Conservation (phyloP, 2,113 vertebrate species). For the Neofelis nebulosa region DNA sequence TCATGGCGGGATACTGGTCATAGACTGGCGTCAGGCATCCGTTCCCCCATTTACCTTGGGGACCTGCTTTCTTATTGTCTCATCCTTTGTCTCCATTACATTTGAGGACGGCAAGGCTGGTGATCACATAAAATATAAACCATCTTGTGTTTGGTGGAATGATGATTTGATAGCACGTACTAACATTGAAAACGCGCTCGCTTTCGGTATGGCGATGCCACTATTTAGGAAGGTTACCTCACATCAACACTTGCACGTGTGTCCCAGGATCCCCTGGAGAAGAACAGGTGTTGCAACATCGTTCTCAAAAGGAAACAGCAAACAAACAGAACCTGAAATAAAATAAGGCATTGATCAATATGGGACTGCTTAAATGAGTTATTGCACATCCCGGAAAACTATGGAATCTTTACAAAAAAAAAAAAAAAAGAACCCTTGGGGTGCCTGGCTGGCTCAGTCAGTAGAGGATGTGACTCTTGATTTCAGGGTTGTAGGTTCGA, state of each 20-base stretch:
- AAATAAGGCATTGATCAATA: background rate
- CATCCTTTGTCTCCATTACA: background rate
- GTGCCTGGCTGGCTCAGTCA: too few relatives aligned
- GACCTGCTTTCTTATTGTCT: background rate
- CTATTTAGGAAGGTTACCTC: background rate
- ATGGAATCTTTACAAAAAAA: background rate
- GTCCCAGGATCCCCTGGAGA: background rate
- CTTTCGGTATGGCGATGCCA: background rate
- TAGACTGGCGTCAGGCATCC: background rate
- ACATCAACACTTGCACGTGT: background rate
- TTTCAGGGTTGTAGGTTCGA: too few relatives aligned
- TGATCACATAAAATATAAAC: background rate
- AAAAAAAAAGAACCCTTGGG: too few relatives aligned
- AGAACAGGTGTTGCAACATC: background rate
- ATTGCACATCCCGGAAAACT: background rate
- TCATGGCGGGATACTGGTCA: background rate
- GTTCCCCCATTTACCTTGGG: background rate
- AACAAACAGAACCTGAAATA: background rate
- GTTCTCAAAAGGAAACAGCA: background rate
- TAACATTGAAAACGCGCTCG: background rate
- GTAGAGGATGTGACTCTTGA: too few relatives aligned
- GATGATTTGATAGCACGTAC: background rate
- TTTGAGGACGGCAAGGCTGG: background rate
- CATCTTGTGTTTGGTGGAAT: background rate
- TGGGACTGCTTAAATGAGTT: background rate